A percentile compares a stretch with the other conserved stretches of the same genome.
These are phyloP conservation scores for Xiphophorus maculatus DNA, from an alignment of 2,113 vertebrate species.

Conservation along the genomic window DNA sequence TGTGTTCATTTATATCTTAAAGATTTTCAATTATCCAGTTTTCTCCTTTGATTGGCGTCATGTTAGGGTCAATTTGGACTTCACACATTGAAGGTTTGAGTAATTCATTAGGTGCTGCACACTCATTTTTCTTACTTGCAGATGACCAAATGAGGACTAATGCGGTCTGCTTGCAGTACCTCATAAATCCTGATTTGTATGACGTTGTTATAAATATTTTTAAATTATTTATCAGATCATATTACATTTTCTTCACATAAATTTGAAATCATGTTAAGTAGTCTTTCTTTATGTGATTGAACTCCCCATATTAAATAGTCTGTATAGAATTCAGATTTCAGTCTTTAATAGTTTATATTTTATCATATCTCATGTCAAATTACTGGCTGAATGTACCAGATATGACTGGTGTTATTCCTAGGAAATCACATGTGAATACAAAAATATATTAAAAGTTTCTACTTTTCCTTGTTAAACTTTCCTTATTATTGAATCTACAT, in stretches of 20 bases:
- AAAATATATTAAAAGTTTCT: too few relatives aligned
- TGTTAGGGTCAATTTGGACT: slow-evolving; percentile 71
- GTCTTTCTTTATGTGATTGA: background rate
- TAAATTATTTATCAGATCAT: slow-evolving; percentile 33
- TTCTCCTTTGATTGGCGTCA: slow-evolving; percentile 51
- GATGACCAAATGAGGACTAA: slow-evolving; percentile 68
- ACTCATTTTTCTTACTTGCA: slow-evolving; percentile 71
- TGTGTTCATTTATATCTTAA: slow-evolving; percentile 69
- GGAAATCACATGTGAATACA: too few relatives aligned
- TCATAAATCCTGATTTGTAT: slow-evolving; percentile 48
- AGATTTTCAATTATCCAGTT: slow-evolving; percentile 70
- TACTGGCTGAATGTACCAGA: background rate
- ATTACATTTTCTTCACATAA: background rate
- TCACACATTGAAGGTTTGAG: slow-evolving; percentile 56
- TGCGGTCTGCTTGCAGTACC: slow-evolving; percentile 35
- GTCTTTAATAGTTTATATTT: background rate
- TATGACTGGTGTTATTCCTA: background rate
- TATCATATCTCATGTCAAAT: background rate
- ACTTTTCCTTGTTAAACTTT: too few relatives aligned
- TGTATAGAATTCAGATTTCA: background rate
- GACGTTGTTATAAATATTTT: slow-evolving; percentile 12
- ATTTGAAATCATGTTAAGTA: background rate
- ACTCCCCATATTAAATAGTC: background rate
- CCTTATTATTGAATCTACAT: too few relatives aligned
- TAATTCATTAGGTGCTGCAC: slow-evolving; percentile 63